Base-by-base conservation (phyloP, 2,113 vertebrate species). In the Sprattus sprattus region DNA sequence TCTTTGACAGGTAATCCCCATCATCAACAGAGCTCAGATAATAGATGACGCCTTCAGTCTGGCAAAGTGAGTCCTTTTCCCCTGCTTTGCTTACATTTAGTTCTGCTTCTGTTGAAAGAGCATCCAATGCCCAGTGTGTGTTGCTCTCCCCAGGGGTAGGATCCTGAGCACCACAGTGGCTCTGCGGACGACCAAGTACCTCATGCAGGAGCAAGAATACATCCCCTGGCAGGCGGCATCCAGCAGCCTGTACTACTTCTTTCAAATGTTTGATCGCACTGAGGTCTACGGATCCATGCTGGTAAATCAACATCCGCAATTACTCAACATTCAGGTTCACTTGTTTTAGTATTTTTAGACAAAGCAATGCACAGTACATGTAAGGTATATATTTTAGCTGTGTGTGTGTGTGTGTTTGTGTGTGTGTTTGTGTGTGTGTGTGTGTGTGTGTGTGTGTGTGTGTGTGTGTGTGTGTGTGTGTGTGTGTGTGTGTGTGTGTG, bases 1-100 rank as follows among this genome's bases (percentile, higher is more conserved):
- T 81, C 87, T 83, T 67, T 57, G 90, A 87, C 89, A 99, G 98
- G 83, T 0, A 46, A 92, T 99, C 88, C 94, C 97, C 0, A 45
- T 96, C 52, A 94, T 97, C 80, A 99, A 99, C 88, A 95, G 98
- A 87, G 98, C 96, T 0, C 98, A 99, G 92, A 92, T 99, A 45
- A 95, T 99, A 0, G 93, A 97, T 0, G 98, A 99, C 0, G 93
- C 96, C n/a, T 99, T 99, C 85, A 96, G 96, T 89, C 94, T 99
- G 85, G 97, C 97, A 84, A 97, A 95, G 98, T 99, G 92, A 94
- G 94, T 54, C 3, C 22, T 54, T 45, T 44, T 49, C 44, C 60
- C 44, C 45, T 44, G 71, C 1, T 18, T 15, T 57, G 22, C 60
- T 49, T 8, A 32, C 54, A 52, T 39, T 10, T 83, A 8, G n/a